Base-by-base conservation (phyloP, 2,888 invertebrate genomes). In the Drosophila colorata region DNA sequence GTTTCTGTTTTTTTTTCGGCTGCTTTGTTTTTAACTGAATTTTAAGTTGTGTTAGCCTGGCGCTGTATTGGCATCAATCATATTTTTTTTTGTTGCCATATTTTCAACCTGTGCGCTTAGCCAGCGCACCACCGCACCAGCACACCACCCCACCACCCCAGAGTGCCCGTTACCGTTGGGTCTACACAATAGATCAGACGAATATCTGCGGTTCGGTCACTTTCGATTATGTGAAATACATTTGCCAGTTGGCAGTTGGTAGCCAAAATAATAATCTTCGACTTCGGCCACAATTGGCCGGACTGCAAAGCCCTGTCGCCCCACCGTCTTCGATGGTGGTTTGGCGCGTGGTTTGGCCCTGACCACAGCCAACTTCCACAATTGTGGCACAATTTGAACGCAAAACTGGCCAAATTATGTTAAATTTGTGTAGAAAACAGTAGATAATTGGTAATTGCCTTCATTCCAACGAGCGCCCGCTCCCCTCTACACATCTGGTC, bases 381-480 rank as follows among this genome's bases (percentile, higher is more conserved):
- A 87, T 83, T 86, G 85, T 74, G 88, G 68, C 86, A 83, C 86
- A 86, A 86, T 86, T 86, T 81, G 86, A 85, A 85, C 88, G 85
- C 88, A 86, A 86, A 87, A 86, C 88, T 86, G 87, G 80, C 81
- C 86, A 88, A 87, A 87, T 88, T 79, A 89, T 89, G 88, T 83
- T 88, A 88, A 88, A 88, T 89, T 88, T 88, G 88, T 86, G 86
- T 84, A 74, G 87, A 89, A 84, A 88, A 88, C 88, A 89, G 89
- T 88, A 84, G 88, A 89, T 88, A 88, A 88, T 88, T 88, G 88
- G 87, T 89, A 88, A 88, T 88, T 89, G 89, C 78, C 69, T 89
- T 86, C 78, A 80, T 73, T 79, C 81, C 74, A 84, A 64, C 59
- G 23, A 55, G 40, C 48, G 51, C 65, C 64, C 33, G 5, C 7